Evolutionary conservation across 2,113 vertebrate species (phyloP), one percentile per base, ranked within the genome.

Genomic region (Entosphenus tridentatus): DNA sequence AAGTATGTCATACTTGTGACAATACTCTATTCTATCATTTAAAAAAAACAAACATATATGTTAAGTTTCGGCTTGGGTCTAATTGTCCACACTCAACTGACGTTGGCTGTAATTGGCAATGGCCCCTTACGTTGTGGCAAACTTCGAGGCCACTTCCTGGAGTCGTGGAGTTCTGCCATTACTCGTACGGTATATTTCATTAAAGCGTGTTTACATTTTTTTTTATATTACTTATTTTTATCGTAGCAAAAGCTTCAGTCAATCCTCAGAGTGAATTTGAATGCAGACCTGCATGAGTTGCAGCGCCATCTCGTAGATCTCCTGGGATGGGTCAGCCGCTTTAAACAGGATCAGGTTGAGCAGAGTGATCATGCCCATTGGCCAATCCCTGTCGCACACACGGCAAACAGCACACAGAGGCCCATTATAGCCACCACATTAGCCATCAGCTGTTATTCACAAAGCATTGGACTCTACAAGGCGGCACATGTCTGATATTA

Each of bases 301-400:
- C 89, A 95, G 93, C 73, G 93, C 92, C 75, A 98, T 92, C 78
- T 98, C 93, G 75, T 98, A 96, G 71, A 96, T 93, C 75, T 98
- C 93, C 74, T 90, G 82, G 83, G 84, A 93, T 75, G 88, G 92
- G 77, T 98, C 90, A 72, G 93, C 96, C 9, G 93, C 87, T 75
- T 96, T 98, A 80, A 98, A 98, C 10, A 98, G 80, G 69, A 98
- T 90, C 70, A 98, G 80, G 77, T 96, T 98, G 74, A 98, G 79
- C 77, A 98, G 77, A 0, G 87, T 96, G 77, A 96, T 88, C 6
- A 96, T 86, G 80, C 96, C 93, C 77, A 89, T 95, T 69, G 90
- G 92, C 75, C 96, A 98, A 79, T 95, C 96, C 80, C 93, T 98
- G 76, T 72, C 80, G 78, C 72, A 80, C 73, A 21, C 74, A 76